Percentiles rank a stretch among this genome's conserved stretches.
phyloP scores from a whole-genome alignment of 1,140 invertebrate genomes.

The Coelopa frigida region DNA sequence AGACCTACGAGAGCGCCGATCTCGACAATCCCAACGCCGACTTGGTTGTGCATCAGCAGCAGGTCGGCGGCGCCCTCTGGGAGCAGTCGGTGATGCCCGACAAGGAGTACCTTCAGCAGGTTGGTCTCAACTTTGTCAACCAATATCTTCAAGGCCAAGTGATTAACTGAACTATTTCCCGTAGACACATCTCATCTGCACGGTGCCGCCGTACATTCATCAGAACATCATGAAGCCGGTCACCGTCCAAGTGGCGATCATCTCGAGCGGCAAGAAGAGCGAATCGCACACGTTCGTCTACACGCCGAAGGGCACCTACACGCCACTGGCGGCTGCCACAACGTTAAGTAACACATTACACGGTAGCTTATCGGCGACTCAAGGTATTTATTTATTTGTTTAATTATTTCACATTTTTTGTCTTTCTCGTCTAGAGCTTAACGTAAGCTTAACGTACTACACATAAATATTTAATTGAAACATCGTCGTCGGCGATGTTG shows the following conservation, averaged over 20 bases:
- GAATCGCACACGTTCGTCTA: constrained; percentile 84
- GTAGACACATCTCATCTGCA: constrained; percentile 89
- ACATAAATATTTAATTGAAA: too few relatives aligned
- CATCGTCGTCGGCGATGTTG: too few relatives aligned
- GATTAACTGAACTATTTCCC: constrained; percentile 8
- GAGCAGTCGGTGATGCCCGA: constrained; percentile 70
- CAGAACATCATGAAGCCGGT: constrained; percentile 60
- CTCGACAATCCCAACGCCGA: constrained; percentile 32
- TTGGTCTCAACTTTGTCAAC: too few relatives aligned
- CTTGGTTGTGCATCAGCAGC: constrained; percentile 27
- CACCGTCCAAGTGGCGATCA: constrained; percentile 67
- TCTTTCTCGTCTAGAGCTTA: too few relatives aligned
- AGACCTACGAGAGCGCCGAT: constrained; percentile 48
- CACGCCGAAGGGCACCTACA: constrained; percentile 50
- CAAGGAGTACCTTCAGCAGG: constrained; percentile 77
- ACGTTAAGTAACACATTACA: constrained; percentile 33
- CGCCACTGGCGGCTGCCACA: constrained; percentile 37
- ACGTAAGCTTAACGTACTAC: too few relatives aligned
- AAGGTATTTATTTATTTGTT: constrained; percentile 36
- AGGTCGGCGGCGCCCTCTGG: constrained; percentile 53
- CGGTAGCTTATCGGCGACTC: constrained; percentile 17
- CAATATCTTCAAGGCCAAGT: too few relatives aligned
- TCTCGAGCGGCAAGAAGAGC: constrained; percentile 80
- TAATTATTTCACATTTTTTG: not conserved
- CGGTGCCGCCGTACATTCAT: constrained; percentile 72